Evolutionary conservation across 1,140 invertebrate genomes (phyloP).

Genomic region (Musca domestica): DNA sequence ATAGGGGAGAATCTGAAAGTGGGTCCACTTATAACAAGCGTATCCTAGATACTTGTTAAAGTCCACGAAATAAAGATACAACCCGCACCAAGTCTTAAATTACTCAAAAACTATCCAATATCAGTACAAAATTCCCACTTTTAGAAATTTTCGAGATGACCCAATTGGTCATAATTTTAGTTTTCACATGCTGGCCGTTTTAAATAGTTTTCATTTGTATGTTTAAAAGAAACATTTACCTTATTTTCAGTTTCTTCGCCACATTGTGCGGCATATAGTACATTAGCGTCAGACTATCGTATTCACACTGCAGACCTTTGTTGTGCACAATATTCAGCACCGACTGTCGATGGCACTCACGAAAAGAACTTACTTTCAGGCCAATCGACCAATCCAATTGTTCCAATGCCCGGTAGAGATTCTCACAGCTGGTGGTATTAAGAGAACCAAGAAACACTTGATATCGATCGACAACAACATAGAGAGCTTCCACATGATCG

Average conservation of each 20-base stretch:
- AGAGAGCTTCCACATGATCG: slow-evolving; percentile 32
- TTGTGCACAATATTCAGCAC: slow-evolving; percentile 29
- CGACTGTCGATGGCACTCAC: slow-evolving; percentile 32
- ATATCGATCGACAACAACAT: slow-evolving; percentile 48
- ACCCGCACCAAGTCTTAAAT: no score
- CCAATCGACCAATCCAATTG: slow-evolving; percentile 40
- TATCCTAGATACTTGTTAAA: no score
- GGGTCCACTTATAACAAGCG: no score
- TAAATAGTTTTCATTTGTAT: background rate
- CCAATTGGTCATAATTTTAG: background rate
- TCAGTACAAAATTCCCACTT: no score
- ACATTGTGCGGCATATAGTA: slow-evolving; percentile 37
- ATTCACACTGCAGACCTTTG: slow-evolving; percentile 32
- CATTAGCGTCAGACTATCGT: slow-evolving; percentile 34
- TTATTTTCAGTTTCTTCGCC: slow-evolving; percentile 34
- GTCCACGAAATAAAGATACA: no score
- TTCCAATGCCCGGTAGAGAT: slow-evolving; percentile 26
- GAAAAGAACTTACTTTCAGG: slow-evolving; percentile 43
- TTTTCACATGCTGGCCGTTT: background rate
- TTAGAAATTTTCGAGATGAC: no score
- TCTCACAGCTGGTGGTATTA: slow-evolving; percentile 24
- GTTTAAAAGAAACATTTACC: slow-evolving; percentile 27
- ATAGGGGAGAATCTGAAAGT: no score
- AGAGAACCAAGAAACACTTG: slow-evolving; percentile 44
- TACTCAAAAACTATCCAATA: no score